Conservation (phyloP, 2,113 vertebrate genomes). For the Grammomys surdaster region DNA sequence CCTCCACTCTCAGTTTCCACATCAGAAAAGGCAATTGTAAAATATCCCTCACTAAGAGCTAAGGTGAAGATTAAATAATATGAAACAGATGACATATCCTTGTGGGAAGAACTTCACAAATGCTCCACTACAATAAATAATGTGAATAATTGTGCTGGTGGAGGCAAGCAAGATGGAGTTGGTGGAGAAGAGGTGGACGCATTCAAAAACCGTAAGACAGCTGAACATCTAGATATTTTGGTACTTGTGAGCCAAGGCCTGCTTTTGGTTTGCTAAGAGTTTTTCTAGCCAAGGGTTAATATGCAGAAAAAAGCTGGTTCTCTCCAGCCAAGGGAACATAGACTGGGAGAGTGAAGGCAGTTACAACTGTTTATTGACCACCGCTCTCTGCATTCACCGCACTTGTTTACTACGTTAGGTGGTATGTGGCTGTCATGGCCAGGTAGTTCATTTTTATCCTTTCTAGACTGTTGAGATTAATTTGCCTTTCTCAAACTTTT, state of each 20-base stretch:
- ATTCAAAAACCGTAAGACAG: background rate
- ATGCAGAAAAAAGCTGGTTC: background rate
- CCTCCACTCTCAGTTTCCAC: slow-evolving; percentile 1
- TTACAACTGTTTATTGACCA: background rate
- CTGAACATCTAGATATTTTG: background rate
- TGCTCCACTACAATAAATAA: background rate
- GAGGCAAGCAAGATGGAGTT: background rate
- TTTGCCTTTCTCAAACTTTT: background rate
- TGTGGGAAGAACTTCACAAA: background rate
- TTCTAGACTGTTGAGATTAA: slow-evolving; percentile 24
- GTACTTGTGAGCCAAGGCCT: background rate
- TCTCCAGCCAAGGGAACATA: background rate
- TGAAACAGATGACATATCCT: background rate
- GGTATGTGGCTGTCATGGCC: background rate
- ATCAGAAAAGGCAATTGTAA: slow-evolving; percentile 25
- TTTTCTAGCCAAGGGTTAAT: background rate
- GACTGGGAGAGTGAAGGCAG: background rate
- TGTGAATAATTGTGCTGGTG: background rate
- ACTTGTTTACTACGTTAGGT: slow-evolving; percentile 2
- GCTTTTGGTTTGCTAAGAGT: background rate
- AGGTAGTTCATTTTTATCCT: slow-evolving; percentile 50
- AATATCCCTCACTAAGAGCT: background rate
- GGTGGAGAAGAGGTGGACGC: background rate
- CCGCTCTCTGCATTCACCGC: slow-evolving; percentile 2
- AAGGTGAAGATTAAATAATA: background rate